These are phyloP conservation scores for Parauchenoglanis ngamensis DNA, from an alignment of 2,797 vertebrate genomes.

Conservation along the genomic window DNA sequence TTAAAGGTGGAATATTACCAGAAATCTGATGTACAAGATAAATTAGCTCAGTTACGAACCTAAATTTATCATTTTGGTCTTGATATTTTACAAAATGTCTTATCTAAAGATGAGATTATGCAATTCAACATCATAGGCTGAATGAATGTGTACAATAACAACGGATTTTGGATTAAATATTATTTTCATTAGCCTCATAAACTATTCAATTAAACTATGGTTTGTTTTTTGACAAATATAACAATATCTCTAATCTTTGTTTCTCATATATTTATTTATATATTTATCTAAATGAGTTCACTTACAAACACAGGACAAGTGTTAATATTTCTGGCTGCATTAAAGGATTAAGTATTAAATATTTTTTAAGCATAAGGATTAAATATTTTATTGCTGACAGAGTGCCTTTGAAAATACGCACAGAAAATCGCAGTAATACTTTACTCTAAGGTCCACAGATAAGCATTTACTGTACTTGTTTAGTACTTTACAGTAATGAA, in stretches of 20 bases:
- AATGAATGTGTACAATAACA: not conserved
- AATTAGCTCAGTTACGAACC: too few relatives aligned
- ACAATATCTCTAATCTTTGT: not conserved
- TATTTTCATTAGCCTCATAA: not conserved
- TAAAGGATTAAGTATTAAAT: not conserved
- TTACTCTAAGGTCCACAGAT: not conserved
- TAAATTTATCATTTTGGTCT: not conserved
- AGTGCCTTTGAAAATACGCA: not conserved
- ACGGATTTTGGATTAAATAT: not conserved
- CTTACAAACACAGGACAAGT: too few relatives aligned
- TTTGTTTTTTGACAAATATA: not conserved
- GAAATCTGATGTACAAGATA: not conserved
- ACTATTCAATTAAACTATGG: not conserved
- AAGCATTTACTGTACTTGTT: not conserved
- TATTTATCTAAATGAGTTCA: too few relatives aligned
- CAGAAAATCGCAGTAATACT: not conserved
- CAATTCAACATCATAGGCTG: not conserved
- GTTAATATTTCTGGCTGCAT: too few relatives aligned
- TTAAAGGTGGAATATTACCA: not conserved
- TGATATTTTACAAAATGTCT: not conserved
- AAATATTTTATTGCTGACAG: too few relatives aligned
- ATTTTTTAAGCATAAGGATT: too few relatives aligned
- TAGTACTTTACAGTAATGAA: not conserved
- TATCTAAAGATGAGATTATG: not conserved
- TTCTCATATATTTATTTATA: not conserved